Percentiles rank a stretch among this genome's conserved stretches.
Conservation (phyloP, 2,888 invertebrate genomes). For the Sceliomorpha sp. region DNA sequence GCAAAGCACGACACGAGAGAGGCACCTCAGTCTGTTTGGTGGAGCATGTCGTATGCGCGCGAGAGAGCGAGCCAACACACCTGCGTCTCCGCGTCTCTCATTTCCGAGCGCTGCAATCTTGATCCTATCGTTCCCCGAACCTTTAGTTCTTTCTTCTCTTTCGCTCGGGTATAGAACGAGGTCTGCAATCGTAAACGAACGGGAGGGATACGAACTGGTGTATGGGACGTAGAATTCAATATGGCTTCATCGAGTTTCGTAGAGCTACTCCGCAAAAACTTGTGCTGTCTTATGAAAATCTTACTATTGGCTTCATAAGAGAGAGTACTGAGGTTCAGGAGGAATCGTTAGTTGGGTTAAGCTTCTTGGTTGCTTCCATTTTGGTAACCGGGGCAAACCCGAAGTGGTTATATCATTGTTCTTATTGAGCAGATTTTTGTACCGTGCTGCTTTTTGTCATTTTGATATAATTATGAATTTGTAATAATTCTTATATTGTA, state of each 20-base stretch:
- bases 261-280: conserved; percentile 19
- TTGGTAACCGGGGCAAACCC: too few relatives aligned
- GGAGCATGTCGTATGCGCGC: not conserved
- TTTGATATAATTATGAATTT: too few relatives aligned
- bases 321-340: too few relatives aligned
- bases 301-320: too few relatives aligned
- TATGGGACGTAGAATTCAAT: conserved; percentile 32
- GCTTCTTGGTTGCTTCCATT: too few relatives aligned
- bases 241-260: conserved; percentile 25
- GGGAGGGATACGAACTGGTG: conserved; percentile 31
- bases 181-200: conserved; percentile 40
- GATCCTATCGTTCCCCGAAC: conserved; percentile 34
- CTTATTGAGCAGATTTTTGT: too few relatives aligned
- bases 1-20: conserved; percentile 9
- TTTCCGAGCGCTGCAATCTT: conserved; percentile 54
- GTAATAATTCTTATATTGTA: too few relatives aligned
- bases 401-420: too few relatives aligned
- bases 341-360: too few relatives aligned
- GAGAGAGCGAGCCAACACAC: too few relatives aligned
- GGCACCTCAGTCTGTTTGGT: conserved; percentile 9
- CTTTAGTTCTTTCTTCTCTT: conserved; percentile 26
- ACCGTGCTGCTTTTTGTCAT: too few relatives aligned
- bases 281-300: conserved; percentile 6
- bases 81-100: conserved; percentile 51
- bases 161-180: conserved; percentile 53